Evolutionary conservation across 1,140 invertebrate genomes (phyloP), one percentile per base, ranked within the genome.

Genomic region (Oryzaephilus surinamensis): DNA sequence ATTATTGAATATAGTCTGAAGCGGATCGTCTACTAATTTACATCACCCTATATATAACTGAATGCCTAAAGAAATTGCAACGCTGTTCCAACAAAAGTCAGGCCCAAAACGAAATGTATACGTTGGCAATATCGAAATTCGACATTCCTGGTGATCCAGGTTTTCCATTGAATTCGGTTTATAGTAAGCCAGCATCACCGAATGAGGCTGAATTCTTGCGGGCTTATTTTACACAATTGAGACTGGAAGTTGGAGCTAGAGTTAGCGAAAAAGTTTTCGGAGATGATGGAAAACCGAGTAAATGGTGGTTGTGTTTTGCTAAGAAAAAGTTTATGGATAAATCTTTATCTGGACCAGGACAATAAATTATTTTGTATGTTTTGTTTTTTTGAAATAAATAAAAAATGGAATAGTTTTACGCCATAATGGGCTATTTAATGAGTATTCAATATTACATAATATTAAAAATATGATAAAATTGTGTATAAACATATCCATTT

Each of bases 261-360:
- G 73, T 99, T 10, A 78, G 85, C 61, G 92, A 97, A 38, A 89
- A 85, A 68, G 92, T 95, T 1, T 96, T 93, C 64, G 78, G 76
- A 0, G 81, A 89, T 43, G 87, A 91, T 65, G 90, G 90, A 2
- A 94, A 93, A 58, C 92, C 96, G 8, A 94, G 88, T 56, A 98
- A 98, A 69, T 99, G 96, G 96, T 99, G 97, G 97, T 69, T 97
- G 17, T 99, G 96, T 60, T 99, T 99, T 71, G 83, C 92, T 10
- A 96, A 96, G 60, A 96, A 94, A 74, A 96, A 95, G 71, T 99
- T 99, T 60, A 98, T 99, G 95, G 96, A 99, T 58, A 99, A 98
- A 61, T 95, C 90, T 27, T 67, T 99, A 5, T 85, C 86, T 30
- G 84, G 74, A 0, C 83, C 81, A 8, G 83, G 83, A 13, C 81